These are phyloP conservation scores for Chrysopa pallens DNA, from an alignment of 1,140 invertebrate genomes.

Conservation along the genomic window DNA sequence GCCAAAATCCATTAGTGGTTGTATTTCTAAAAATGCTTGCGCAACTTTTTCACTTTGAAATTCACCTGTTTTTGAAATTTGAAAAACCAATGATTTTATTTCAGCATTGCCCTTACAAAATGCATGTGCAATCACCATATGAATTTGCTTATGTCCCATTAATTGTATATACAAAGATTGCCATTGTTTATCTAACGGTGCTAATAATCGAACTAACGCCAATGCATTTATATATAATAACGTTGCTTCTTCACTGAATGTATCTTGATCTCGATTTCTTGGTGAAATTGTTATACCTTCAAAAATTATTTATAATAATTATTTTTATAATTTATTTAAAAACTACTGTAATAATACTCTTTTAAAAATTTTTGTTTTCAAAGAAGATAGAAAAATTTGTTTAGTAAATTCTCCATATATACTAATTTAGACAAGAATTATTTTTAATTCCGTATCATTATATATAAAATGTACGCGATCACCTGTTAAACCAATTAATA, in stretches of 20 bases:
- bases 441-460: too few relatives aligned
- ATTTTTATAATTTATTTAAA: too few relatives aligned
- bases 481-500: too few relatives aligned
- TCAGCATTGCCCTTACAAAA: slow-evolving; percentile 25
- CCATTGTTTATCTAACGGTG: slow-evolving; percentile 24
- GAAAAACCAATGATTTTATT: slow-evolving; percentile 27
- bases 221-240: slow-evolving; percentile 25
- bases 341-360: too few relatives aligned
- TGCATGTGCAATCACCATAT: slow-evolving; percentile 29
- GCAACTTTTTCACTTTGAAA: slow-evolving; percentile 27
- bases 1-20: slow-evolving; percentile 13
- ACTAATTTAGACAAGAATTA: too few relatives aligned
- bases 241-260: neutral
- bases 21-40: slow-evolving; percentile 25
- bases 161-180: slow-evolving; percentile 24
- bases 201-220: slow-evolving; percentile 24
- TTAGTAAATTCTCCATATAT: too few relatives aligned
- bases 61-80: slow-evolving; percentile 21
- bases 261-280: too few relatives aligned
- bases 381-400: too few relatives aligned
- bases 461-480: too few relatives aligned
- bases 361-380: too few relatives aligned
- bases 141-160: slow-evolving; percentile 25
- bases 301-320: too few relatives aligned
- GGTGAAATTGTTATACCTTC: too few relatives aligned